Conservation (phyloP, 1,140 invertebrate species). For the Zaprionus kolodkinae region DNA sequence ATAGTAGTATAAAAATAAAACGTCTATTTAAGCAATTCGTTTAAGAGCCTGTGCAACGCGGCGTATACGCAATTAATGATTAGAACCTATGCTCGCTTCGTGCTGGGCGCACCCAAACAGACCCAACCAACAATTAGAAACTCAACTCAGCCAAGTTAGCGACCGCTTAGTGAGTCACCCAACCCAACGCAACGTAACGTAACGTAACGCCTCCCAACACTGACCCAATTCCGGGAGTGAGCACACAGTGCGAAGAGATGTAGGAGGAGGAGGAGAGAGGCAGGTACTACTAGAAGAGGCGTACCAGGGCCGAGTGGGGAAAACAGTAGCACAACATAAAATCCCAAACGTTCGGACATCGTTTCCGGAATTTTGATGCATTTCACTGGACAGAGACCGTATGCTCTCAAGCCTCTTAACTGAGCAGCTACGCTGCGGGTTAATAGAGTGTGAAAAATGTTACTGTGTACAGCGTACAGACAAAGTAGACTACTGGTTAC, state of each 20-base stretch:
- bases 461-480: conserved; percentile 30
- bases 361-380: conserved; percentile 76
- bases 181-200: conserved; percentile 28
- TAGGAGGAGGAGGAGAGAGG: too few species aligned
- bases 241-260: conserved; percentile 17
- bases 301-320: conserved; percentile 1
- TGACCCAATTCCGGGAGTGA: conserved; percentile 67
- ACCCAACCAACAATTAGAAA: conserved; percentile 67
- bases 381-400: conserved; percentile 46
- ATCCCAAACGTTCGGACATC: conserved; percentile 49
- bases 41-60: conserved; percentile 42
- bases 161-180: conserved; percentile 58
- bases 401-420: conserved; percentile 26
- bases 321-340: conserved; percentile 50
- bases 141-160: conserved; percentile 57
- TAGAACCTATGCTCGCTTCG: conserved; percentile 31
- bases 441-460: conserved; percentile 74
- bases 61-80: conserved; percentile 57
- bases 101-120: conserved; percentile 50
- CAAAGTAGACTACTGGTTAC: not conserved
- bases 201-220: conserved; percentile 20
- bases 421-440: conserved; percentile 31
- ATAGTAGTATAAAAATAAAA: conserved; percentile 34
- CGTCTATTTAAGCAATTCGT: conserved; percentile 35
- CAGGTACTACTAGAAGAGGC: too few species aligned